Evolutionary conservation across 2,888 invertebrate species (phyloP).

Genomic region (Antitype chi): DNA sequence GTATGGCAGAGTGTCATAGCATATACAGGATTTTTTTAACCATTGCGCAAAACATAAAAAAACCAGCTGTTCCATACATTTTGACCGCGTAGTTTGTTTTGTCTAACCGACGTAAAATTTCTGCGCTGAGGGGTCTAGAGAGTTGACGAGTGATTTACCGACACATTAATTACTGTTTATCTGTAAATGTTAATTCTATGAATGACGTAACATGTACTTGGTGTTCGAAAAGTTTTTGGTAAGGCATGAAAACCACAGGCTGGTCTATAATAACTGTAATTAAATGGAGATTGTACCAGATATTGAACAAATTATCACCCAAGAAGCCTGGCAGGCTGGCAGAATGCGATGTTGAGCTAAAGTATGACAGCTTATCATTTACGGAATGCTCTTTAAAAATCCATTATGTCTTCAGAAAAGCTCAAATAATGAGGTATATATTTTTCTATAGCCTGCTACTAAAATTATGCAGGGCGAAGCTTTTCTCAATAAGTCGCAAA

Average conservation of each 20-base stretch:
- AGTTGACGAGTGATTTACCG: not conserved
- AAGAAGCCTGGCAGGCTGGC: slow-evolving; percentile 4
- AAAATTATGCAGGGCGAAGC: not conserved
- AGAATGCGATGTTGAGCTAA: not conserved
- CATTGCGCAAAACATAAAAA: too few species aligned
- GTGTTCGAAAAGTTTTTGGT: not conserved
- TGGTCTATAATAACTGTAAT: slow-evolving; percentile 21
- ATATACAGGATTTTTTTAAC: too few species aligned
- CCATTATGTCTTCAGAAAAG: not conserved
- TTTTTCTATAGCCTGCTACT: not conserved
- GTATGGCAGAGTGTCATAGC: too few species aligned
- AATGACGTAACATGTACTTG: slow-evolving; percentile 1
- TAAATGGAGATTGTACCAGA: slow-evolving; percentile 22
- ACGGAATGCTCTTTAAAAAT: not conserved
- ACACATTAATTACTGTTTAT: not conserved
- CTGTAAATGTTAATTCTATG: not conserved
- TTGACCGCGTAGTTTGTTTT: too few species aligned
- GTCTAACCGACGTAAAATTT: too few species aligned
- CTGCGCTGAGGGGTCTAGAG: too few species aligned
- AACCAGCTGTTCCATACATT: too few species aligned
- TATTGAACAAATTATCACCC: slow-evolving; percentile 2
- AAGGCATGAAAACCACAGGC: not conserved
- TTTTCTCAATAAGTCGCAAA: not conserved
- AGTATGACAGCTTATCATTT: not conserved
- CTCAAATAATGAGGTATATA: not conserved